Conservation (phyloP, 2,797 vertebrate species). For the Xiphophorus birchmanni region DNA sequence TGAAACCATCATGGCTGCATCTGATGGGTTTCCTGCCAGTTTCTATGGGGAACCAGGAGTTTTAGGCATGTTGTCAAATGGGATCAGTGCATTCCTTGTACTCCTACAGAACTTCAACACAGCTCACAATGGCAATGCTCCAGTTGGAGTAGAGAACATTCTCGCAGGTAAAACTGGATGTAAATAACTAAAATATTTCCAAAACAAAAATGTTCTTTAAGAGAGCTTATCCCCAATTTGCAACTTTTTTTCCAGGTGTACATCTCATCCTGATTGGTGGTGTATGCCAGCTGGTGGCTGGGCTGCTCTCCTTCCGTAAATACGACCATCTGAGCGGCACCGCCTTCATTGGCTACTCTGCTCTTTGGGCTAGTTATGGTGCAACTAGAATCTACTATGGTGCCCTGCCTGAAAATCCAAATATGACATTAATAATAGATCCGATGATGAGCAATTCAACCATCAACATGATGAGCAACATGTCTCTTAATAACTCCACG, state of each 20-base stretch:
- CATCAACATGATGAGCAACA: slow-evolving; percentile 24
- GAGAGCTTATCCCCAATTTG: neutral
- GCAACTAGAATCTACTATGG: slow-evolving; percentile 84
- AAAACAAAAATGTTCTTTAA: too few species aligned
- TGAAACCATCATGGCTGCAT: slow-evolving; percentile 85
- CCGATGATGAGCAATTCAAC: slow-evolving; percentile 8
- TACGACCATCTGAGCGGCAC: slow-evolving; percentile 88
- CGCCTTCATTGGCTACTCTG: slow-evolving; percentile 88
- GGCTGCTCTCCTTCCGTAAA: slow-evolving; percentile 88
- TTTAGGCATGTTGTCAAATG: slow-evolving; percentile 87
- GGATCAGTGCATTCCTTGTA: slow-evolving; percentile 88
- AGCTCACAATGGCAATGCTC: slow-evolving; percentile 69
- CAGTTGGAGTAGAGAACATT: slow-evolving; percentile 82
- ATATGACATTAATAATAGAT: neutral
- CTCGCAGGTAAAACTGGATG: slow-evolving; percentile 81
- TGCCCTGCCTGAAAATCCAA: slow-evolving; percentile 14
- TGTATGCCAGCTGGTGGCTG: slow-evolving; percentile 87
- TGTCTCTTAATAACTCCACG: slow-evolving; percentile 24
- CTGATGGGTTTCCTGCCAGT: slow-evolving; percentile 85
- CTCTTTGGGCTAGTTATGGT: slow-evolving; percentile 90
- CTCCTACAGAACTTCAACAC: slow-evolving; percentile 86
- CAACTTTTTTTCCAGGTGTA: slow-evolving; percentile 76
- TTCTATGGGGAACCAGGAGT: slow-evolving; percentile 90
- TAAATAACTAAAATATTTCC: too few species aligned
- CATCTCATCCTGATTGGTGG: slow-evolving; percentile 90